Evolutionary conservation across 1,140 invertebrate species (phyloP), one percentile per base, ranked within the genome.

Genomic region (Globodera rostochiensis): DNA sequence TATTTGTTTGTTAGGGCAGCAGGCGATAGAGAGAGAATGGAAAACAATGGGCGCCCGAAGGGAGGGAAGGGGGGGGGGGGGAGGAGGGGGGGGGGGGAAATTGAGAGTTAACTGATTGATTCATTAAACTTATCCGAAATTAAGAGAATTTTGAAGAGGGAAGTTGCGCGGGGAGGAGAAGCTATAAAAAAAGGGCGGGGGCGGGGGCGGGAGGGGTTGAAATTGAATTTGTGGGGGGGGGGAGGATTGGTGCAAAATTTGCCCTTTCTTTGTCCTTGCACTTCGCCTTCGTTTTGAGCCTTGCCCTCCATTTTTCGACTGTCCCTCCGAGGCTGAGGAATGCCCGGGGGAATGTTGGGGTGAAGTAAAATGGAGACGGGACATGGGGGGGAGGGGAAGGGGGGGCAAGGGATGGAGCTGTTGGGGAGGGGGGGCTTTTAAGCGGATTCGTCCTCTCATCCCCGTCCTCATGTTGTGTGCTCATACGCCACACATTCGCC

Each of bases 141-240:
- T n/a, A n/a, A n/a, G n/a, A n/a, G n/a, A n/a, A n/a, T n/a, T n/a
- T n/a, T n/a, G n/a, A n/a, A n/a, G n/a, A n/a, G n/a, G n/a, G n/a
- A n/a, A n/a, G n/a, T n/a, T n/a, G n/a, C n/a, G n/a, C n/a, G n/a
- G n/a, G n/a, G n/a, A n/a, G n/a, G n/a, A n/a, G n/a, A n/a, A n/a
- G n/a, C n/a, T n/a, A n/a, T n/a, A 74, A 36, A 74, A 74, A 74
- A 74, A 47, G 73, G 13, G 73, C 50, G 45, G 25, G 15, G 9
- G 25, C 3, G 25, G 36, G 73, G 46, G 60, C 1, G 13, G 47
- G 60, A 74, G 19, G 11, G 46, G 60, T 36, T 45, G 46, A 74
- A 46, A 25, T 36, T 21, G 45, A 74, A n/a, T 15, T 19, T 5
- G 5, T 53, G 9, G 6, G 46, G 36, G 46, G 25, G 45, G 13